Evolutionary conservation across 2,888 invertebrate genomes (phyloP).

Genomic region (Campaea margaritaria): DNA sequence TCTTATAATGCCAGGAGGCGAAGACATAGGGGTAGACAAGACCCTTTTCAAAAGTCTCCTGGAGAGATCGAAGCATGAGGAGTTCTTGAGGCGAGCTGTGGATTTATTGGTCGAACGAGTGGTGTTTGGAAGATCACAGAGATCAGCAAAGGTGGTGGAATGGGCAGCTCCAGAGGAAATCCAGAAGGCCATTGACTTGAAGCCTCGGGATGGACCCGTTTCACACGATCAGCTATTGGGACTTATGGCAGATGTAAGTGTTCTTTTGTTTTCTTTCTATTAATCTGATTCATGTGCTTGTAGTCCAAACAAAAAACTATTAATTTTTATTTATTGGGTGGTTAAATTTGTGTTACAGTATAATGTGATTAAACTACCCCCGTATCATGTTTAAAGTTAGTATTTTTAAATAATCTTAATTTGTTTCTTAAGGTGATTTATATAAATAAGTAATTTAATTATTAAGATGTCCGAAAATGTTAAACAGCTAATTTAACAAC

Average conservation of each 20-base stretch:
- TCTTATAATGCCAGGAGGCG: constrained; percentile 67
- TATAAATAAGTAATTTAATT: too few relatives aligned
- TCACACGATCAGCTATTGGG: constrained; percentile 88
- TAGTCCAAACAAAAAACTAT: too few relatives aligned
- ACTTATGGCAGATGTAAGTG: constrained; percentile 88
- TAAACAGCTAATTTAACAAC: too few relatives aligned
- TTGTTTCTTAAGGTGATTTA: too few relatives aligned
- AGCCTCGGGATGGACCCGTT: constrained; percentile 84
- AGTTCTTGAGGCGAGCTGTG: constrained; percentile 89
- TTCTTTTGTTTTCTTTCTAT: constrained; percentile 9
- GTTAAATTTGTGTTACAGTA: too few relatives aligned
- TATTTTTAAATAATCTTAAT: too few relatives aligned
- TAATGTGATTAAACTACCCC: too few relatives aligned
- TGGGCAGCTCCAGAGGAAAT: constrained; percentile 92
- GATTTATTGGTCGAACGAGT: constrained; percentile 90
- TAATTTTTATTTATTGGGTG: too few relatives aligned
- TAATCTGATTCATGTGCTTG: background rate
- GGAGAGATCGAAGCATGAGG: constrained; percentile 87
- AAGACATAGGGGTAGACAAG: constrained; percentile 60
- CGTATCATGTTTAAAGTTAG: too few relatives aligned
- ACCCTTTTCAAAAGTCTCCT: constrained; percentile 86
- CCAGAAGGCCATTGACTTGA: constrained; percentile 87
- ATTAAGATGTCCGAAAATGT: too few relatives aligned
- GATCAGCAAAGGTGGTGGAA: constrained; percentile 90
- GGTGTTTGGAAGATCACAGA: constrained; percentile 89